A percentile compares a stretch with the other conserved stretches of the same genome.
phyloP scores from a whole-genome alignment of 2,113 vertebrate genomes.

The Seriola aureovittata region DNA sequence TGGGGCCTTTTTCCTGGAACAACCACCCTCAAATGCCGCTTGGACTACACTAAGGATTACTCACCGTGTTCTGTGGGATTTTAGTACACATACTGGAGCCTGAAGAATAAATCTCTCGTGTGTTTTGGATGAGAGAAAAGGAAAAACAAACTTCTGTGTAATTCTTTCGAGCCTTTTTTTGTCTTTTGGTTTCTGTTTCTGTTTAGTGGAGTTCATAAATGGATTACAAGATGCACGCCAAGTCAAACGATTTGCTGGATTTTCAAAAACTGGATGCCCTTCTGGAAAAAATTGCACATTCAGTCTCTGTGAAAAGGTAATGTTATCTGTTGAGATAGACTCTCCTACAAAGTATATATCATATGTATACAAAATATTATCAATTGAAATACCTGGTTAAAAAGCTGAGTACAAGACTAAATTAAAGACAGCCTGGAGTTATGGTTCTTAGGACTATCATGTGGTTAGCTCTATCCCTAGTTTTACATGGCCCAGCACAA shows the following conservation, averaged over 20 bases:
- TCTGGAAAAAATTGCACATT: conserved; percentile 88
- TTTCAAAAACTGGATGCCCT: conserved; percentile 88
- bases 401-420: conserved; percentile 1
- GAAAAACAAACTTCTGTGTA: conserved; percentile 69
- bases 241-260: conserved; percentile 88
- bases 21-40: conserved; percentile 50
- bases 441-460: conserved; percentile 43
- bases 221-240: conserved; percentile 89
- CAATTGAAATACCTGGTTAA: conserved; percentile 12
- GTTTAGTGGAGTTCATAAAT: conserved; percentile 77
- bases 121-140: conserved; percentile 65
- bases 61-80: conserved; percentile 72
- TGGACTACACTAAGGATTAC: conserved; percentile 76
- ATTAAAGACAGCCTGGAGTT: conserved; percentile 31
- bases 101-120: conserved; percentile 61
- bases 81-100: conserved; percentile 70
- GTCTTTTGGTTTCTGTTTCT: conserved; percentile 73
- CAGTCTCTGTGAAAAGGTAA: conserved; percentile 88
- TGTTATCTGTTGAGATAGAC: conserved; percentile 36
- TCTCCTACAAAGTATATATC: conserved; percentile 1
- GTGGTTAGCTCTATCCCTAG: conserved; percentile 23
- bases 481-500: conserved; percentile 10
- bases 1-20: conserved; percentile 67
- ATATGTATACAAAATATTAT: neutral
- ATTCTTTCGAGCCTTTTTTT: conserved; percentile 42